phyloP scores from a whole-genome alignment of 2,888 invertebrate genomes.

The Oxycera nigricornis region DNA sequence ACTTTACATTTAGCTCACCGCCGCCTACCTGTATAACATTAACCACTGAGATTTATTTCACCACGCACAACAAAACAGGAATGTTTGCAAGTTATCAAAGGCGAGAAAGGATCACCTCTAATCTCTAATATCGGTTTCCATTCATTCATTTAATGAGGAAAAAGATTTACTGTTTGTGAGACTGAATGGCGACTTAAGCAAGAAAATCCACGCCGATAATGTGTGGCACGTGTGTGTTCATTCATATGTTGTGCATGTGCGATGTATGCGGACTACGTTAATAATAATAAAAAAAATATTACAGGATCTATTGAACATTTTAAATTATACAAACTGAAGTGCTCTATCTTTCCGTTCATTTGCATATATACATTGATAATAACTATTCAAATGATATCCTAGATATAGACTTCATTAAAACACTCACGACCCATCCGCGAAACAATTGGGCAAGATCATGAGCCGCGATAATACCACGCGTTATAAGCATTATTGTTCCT shows the following conservation, averaged over 20 bases:
- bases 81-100: slow-evolving; percentile 17
- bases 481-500: not conserved
- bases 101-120: slow-evolving; percentile 30
- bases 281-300: not conserved
- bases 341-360: not conserved
- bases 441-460: slow-evolving; percentile 19
- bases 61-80: not conserved
- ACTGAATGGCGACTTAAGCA: slow-evolving; percentile 14
- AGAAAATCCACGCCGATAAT: not conserved
- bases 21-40: not conserved
- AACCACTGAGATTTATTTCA: not conserved
- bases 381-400: not conserved
- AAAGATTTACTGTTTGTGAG: not conserved
- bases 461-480: slow-evolving; percentile 15
- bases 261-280: not conserved
- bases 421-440: slow-evolving; percentile 5
- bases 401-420: not conserved
- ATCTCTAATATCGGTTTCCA: slow-evolving; percentile 19
- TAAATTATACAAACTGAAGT: not conserved
- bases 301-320: not conserved
- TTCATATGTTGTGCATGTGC: not conserved
- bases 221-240: slow-evolving; percentile 1
- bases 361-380: slow-evolving; percentile 1
- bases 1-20: not conserved
- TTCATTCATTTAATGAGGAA: not conserved